Evolutionary conservation across 1,140 invertebrate species (phyloP).

Genomic region (Drosophila mayri): DNA sequence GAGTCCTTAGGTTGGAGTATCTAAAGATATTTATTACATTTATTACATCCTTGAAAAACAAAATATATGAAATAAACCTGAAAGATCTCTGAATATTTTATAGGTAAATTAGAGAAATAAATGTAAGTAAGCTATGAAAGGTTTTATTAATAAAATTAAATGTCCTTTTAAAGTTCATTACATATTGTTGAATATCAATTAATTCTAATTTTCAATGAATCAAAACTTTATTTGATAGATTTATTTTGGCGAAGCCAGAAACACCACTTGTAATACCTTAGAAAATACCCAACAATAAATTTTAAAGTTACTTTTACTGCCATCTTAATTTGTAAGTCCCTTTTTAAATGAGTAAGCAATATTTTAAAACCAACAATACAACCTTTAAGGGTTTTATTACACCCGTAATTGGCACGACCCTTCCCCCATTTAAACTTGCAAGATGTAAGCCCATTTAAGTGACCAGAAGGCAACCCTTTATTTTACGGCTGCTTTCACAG

Average conservation of each 20-base stretch:
- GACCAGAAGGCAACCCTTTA: slow-evolving; percentile 1
- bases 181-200: no score
- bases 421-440: neutral
- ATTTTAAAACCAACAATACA: slow-evolving; percentile 8
- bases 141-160: no score
- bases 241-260: neutral
- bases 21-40: no score
- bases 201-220: neutral
- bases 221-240: neutral
- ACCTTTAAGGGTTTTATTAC: slow-evolving; percentile 2
- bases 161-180: no score
- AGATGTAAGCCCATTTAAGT: slow-evolving; percentile 7
- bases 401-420: slow-evolving; percentile 1
- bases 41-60: neutral
- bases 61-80: neutral
- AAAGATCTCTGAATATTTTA: neutral
- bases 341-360: slow-evolving; percentile 12
- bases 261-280: neutral
- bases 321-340: slow-evolving; percentile 8
- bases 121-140: no score
- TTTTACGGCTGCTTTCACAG: slow-evolving; percentile 6
- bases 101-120: neutral
- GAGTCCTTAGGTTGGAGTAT: neutral
- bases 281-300: neutral
- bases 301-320: slow-evolving; percentile 1